Conservation (phyloP, 2,113 vertebrate genomes). For the Atractosteus spatula region DNA sequence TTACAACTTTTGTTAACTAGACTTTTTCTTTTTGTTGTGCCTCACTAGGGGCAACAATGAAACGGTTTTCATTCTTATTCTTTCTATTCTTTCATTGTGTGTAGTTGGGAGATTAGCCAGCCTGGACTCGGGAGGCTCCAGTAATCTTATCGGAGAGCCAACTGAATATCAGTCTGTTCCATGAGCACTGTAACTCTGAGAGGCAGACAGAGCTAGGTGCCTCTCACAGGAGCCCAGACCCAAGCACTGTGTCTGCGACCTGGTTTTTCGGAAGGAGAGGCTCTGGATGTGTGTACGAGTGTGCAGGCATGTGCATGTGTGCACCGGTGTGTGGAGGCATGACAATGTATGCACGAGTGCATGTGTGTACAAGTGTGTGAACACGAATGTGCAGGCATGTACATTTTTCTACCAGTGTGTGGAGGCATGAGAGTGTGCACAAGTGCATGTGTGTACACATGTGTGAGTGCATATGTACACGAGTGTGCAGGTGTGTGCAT, state of each 20-base stretch:
- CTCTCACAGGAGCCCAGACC: not conserved
- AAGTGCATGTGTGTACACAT: not conserved
- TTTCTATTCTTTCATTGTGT: constrained; percentile 4
- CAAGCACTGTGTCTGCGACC: not conserved
- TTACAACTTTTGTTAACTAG: no score
- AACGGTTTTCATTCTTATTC: constrained; percentile 14
- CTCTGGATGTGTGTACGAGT: constrained; percentile 4
- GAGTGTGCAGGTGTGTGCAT: constrained; percentile 2
- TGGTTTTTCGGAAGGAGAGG: not conserved
- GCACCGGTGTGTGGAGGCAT: not conserved
- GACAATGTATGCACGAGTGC: not conserved
- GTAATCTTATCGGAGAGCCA: constrained; percentile 19
- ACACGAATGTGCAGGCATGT: not conserved
- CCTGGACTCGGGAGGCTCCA: constrained; percentile 32
- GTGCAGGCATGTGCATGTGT: constrained; percentile 10
- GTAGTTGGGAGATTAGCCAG: constrained; percentile 24
- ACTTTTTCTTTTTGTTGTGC: no score
- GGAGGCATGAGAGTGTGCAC: no score
- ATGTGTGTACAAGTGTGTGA: not conserved
- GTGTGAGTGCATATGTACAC: no score
- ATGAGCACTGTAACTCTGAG: not conserved
- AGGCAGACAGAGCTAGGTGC: not conserved
- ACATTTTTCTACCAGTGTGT: not conserved
- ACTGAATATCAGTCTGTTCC: not conserved
- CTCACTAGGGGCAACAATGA: not conserved